Conservation (phyloP, 2,888 invertebrate species). For the Coleophora deauratella region DNA sequence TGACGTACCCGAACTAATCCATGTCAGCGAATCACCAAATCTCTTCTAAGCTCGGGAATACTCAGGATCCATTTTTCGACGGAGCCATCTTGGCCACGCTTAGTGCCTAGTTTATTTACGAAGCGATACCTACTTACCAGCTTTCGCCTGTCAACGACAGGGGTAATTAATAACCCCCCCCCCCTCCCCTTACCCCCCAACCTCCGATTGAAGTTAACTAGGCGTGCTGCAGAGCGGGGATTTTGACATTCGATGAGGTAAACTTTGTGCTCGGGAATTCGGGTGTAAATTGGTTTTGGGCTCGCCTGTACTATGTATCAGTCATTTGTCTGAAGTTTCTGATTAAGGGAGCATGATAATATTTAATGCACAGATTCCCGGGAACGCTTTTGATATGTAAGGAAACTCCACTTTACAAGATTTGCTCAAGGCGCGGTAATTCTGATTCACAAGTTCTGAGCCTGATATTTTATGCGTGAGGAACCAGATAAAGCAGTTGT, state of each 20-base stretch:
- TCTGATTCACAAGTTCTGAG: too few relatives aligned
- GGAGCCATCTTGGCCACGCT: constrained; percentile 10
- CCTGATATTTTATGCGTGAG: too few relatives aligned
- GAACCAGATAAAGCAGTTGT: too few relatives aligned
- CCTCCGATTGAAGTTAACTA: constrained; percentile 54
- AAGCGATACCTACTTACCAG: constrained; percentile 44
- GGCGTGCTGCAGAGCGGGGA: constrained; percentile 43
- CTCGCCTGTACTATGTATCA: background rate
- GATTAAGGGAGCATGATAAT: too few relatives aligned
- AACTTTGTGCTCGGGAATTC: background rate
- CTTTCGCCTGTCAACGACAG: constrained; percentile 58
- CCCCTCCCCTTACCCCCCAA: constrained; percentile 29
- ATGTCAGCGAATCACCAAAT: constrained; percentile 1
- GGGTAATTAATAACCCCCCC: constrained; percentile 62
- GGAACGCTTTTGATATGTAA: too few relatives aligned
- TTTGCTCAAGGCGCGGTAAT: too few relatives aligned
- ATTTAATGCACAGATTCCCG: too few relatives aligned
- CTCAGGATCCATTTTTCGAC: constrained; percentile 18
- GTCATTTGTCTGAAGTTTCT: too few relatives aligned
- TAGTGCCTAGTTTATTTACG: constrained; percentile 38
- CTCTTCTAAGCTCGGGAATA: constrained; percentile 7
- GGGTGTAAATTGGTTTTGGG: constrained; percentile 14
- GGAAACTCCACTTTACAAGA: too few relatives aligned
- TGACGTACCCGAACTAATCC: too few relatives aligned
- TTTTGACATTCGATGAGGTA: constrained; percentile 42